Base-by-base conservation (phyloP, 2,797 vertebrate genomes). In the Hypotaenidia philippensis region DNA sequence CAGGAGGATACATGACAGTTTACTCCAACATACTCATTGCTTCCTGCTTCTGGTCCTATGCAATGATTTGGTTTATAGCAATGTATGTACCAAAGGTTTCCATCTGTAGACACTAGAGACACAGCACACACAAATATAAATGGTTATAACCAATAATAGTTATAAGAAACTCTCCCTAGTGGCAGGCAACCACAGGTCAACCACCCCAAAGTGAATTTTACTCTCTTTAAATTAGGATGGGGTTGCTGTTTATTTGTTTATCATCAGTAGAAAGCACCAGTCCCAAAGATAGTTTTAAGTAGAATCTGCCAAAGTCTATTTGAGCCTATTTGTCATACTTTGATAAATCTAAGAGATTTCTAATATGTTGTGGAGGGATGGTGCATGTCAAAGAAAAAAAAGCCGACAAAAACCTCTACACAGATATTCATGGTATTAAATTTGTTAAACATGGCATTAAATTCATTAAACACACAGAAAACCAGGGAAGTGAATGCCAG, bases 331-430 rank as follows among this genome's bases (percentile, higher is more conserved):
- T 79, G 16, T 57, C 18, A 36, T 34, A 76, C 47, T 79, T 32
- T 56, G 59, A 63, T 19, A 89, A 49, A 49, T 29, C 55, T 76
- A 56, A 77, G 41, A 64, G 31, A 11, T 50, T 78, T 63, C 32
- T 64, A 85, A 69, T 14, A 57, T 8, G 23, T 2, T 41, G 22
- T 7, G 5, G 11, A 18, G 8, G 3, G 11, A 18, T 3, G 6
- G 4, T n/a, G 11, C 0, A 0, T 5, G 6, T 38, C 84, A 41
- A 71, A 76, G 84, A 59, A 74, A 57, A 49, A 26, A 36, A 36
- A 55, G 23, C 7, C 17, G 64, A 26, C 4, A 23, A 21, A 0
- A 16, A 27, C 1, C 0, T 5, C 11, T 13, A 16, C 8, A 47
- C 3, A 83, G 55, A 82, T 34, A 49, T 40, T 76, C 6, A 5